A percentile compares a stretch with the other conserved stretches of the same genome.
These are phyloP conservation scores for Otolemur crassicaudatus DNA, from an alignment of 2,797 vertebrate genomes.

Conservation along the genomic window DNA sequence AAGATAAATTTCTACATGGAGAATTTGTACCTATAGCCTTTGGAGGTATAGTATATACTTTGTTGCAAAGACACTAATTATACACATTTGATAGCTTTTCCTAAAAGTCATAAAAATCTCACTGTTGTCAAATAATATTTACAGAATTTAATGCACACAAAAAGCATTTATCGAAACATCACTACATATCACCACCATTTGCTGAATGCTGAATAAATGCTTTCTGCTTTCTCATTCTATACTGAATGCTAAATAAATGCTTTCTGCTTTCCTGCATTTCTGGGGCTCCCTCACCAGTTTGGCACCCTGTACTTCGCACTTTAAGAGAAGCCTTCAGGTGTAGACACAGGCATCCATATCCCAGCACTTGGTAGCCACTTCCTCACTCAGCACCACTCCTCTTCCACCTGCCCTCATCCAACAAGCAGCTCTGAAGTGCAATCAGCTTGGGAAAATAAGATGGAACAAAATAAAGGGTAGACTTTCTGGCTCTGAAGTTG, in stretches of 20 bases:
- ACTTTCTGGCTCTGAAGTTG: conserved; percentile 8
- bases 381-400: neutral
- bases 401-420: neutral
- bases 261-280: neutral
- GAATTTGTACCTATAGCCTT: conserved; percentile 14
- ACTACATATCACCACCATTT: neutral
- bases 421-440: neutral
- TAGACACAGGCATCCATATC: neutral
- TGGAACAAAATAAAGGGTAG: neutral
- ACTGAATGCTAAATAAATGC: neutral
- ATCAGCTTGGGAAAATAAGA: conserved; percentile 28
- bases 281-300: neutral
- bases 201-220: neutral
- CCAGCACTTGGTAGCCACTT: neutral
- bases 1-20: neutral
- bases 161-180: neutral
- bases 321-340: neutral
- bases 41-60: neutral
- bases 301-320: neutral
- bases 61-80: neutral
- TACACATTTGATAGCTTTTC: neutral
- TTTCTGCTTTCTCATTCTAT: neutral
- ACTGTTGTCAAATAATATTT: neutral
- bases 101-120: neutral
- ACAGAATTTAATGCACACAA: neutral